A percentile compares a stretch with the other conserved stretches of the same genome.
phyloP scores from a whole-genome alignment of 2,888 invertebrate species.

The Ophion slaviceki region DNA sequence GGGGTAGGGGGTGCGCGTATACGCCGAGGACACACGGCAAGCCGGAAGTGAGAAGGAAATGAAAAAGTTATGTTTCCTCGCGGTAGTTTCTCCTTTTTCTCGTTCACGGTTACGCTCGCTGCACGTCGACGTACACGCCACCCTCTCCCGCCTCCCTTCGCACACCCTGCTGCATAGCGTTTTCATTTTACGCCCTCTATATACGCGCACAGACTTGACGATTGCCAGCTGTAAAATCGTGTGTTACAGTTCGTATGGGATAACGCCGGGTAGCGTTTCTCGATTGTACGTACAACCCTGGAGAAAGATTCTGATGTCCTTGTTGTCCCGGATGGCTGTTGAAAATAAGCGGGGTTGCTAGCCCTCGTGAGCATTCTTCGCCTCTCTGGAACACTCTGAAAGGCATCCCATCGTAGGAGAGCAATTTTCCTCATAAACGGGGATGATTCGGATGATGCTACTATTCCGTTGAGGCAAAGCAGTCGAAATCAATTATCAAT shows the following conservation, averaged over 20 bases:
- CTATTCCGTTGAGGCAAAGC: not conserved
- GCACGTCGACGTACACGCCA: not conserved
- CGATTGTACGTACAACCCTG: constrained; percentile 5
- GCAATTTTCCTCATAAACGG: constrained; percentile 34
- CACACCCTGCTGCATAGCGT: constrained; percentile 45
- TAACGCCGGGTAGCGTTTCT: not conserved
- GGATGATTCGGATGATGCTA: not conserved
- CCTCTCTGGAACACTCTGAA: constrained; percentile 35
- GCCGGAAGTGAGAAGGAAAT: constrained; percentile 80
- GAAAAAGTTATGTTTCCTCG: constrained; percentile 80
- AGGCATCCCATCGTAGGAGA: constrained; percentile 26
- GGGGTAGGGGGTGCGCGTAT: not conserved
- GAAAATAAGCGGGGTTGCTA: constrained; percentile 48
- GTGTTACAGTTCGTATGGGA: constrained; percentile 35
- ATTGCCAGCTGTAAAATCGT: constrained; percentile 47
- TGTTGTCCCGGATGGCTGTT: constrained; percentile 18
- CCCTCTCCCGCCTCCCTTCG: not conserved
- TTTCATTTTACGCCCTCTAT: constrained; percentile 66
- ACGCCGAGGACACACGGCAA: constrained; percentile 62
- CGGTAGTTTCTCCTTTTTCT: constrained; percentile 52
- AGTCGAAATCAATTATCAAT: not conserved
- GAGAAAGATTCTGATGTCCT: not conserved
- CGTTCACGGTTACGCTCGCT: constrained; percentile 43
- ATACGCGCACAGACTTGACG: constrained; percentile 28
- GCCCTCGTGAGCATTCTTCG: not conserved